A percentile compares a stretch with the other conserved stretches of the same genome.
phyloP scores from a whole-genome alignment of 2,113 vertebrate species.

The Melierax canorus region DNA sequence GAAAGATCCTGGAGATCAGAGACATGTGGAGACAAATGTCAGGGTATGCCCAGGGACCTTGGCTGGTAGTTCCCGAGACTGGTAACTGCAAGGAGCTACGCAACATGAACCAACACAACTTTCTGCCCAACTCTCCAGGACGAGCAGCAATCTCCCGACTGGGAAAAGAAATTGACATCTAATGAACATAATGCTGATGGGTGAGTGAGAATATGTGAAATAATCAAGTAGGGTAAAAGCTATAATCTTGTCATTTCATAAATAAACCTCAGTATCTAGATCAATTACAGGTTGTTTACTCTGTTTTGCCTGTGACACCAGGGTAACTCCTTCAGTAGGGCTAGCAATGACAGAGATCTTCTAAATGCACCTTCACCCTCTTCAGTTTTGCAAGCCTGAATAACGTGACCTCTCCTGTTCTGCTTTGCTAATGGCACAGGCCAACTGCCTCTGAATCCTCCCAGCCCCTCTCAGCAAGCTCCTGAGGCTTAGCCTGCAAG shows the following conservation, averaged over 20 bases:
- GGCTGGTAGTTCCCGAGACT: background rate
- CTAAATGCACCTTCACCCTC: background rate
- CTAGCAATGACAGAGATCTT: background rate
- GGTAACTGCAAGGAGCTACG: background rate
- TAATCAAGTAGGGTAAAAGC: background rate
- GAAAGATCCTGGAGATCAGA: background rate
- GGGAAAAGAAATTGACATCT: background rate
- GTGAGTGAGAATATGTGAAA: background rate
- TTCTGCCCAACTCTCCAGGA: background rate
- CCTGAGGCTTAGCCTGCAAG: background rate
- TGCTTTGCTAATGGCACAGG: background rate
- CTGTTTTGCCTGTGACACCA: background rate
- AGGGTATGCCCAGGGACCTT: background rate
- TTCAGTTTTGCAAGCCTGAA: background rate
- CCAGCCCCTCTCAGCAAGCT: background rate
- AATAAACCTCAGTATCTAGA: background rate
- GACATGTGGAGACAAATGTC: background rate
- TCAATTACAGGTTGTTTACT: background rate
- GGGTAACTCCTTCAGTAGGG: background rate
- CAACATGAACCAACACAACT: background rate
- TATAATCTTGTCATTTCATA: background rate
- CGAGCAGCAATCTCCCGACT: background rate
- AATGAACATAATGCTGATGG: background rate
- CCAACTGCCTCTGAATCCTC: background rate
- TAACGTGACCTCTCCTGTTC: background rate